Percentiles rank a stretch among this genome's conserved stretches.
These are phyloP conservation scores for Oreortyx pictus DNA, from an alignment of 2,797 vertebrate genomes.

Conservation along the genomic window DNA sequence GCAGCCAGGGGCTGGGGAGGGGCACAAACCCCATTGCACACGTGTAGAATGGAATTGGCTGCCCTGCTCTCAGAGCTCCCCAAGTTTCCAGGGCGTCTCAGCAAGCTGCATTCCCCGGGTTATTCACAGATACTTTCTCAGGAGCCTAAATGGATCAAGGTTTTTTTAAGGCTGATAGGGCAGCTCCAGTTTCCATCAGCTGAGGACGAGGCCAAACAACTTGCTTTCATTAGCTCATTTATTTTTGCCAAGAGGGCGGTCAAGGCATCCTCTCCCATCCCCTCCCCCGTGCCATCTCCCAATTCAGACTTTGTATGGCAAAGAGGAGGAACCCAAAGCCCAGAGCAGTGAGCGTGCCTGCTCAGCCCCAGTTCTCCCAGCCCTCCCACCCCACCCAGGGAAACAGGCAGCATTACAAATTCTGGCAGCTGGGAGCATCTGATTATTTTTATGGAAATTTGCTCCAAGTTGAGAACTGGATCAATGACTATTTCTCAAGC, in stretches of 20 bases:
- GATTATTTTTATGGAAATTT: conserved; percentile 70
- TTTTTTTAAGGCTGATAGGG: background rate
- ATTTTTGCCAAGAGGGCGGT: background rate
- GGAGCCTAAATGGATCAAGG: background rate
- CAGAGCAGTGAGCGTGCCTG: background rate
- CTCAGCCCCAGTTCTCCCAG: background rate
- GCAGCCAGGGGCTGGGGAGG: background rate
- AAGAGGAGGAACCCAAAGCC: background rate
- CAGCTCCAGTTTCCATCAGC: background rate
- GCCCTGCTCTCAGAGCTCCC: background rate
- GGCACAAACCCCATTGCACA: background rate
- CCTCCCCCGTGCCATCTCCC: background rate
- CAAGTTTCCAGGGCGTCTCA: fast-evolving
- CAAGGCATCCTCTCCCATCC: background rate
- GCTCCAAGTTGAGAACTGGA: conserved; percentile 55
- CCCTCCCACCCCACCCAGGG: background rate
- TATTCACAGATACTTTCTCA: background rate
- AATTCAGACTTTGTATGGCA: fast-evolving
- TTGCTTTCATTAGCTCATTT: background rate
- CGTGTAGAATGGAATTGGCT: background rate
- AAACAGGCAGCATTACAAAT: background rate
- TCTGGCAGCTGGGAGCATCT: background rate
- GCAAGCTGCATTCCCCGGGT: background rate
- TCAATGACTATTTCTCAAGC: conserved; percentile 69
- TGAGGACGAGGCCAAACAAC: background rate